phyloP scores from a whole-genome alignment of 1,140 invertebrate genomes.

The Goniozus legneri region DNA sequence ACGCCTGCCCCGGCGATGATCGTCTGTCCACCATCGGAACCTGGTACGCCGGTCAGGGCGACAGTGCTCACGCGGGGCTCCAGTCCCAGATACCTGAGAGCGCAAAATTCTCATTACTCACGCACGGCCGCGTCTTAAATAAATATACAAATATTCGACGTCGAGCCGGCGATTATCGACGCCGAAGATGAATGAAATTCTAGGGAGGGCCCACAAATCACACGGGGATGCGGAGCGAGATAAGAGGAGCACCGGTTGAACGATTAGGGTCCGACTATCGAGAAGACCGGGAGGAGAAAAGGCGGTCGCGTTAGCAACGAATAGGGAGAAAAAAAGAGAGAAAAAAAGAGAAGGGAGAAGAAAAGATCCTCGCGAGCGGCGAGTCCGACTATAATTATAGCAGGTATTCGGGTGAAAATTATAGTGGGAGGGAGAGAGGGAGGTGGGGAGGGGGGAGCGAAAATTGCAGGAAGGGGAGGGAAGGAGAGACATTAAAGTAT shows the following conservation, averaged over 20 bases:
- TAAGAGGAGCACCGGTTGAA: too few species aligned
- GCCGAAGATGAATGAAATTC: not conserved
- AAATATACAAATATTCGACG: not conserved
- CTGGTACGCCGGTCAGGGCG: constrained; percentile 14
- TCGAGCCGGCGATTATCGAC: not conserved
- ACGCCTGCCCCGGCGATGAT: constrained; percentile 28
- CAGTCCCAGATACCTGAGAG: constrained; percentile 48
- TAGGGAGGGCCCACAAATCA: too few species aligned
- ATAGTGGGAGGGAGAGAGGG: constrained; percentile 16
- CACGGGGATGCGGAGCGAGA: too few species aligned
- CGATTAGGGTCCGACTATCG: too few species aligned
- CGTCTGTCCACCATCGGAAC: constrained; percentile 12
- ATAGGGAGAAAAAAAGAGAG: constrained; percentile 4
- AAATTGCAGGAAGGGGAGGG: too few species aligned
- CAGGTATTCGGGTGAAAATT: constrained; percentile 45
- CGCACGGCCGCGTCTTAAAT: not conserved
- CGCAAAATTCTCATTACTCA: constrained; percentile 5
- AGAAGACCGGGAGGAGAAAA: not conserved
- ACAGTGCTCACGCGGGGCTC: constrained; percentile 38
- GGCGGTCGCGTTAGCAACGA: not conserved
- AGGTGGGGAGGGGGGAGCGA: not conserved
- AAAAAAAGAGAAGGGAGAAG: constrained; percentile 6
- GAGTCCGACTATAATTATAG: constrained; percentile 44
- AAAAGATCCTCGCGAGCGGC: constrained; percentile 10
- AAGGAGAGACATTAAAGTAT: too few species aligned